Evolutionary conservation across 2,888 invertebrate species (phyloP), one percentile per base, ranked within the genome.

Genomic region (Torymus aiolomorphi): DNA sequence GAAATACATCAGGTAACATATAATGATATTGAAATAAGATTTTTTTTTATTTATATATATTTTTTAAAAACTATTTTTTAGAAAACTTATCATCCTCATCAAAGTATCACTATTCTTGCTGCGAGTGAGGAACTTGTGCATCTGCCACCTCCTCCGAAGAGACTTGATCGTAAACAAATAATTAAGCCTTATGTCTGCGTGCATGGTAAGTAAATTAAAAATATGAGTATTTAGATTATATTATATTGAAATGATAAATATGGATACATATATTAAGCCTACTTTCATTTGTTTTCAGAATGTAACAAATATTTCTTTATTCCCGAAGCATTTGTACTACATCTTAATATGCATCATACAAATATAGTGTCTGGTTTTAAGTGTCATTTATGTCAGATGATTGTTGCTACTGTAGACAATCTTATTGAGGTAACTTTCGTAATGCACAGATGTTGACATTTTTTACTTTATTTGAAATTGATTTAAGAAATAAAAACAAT

Each of bases 1-100:
- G 91, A 92, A 18, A 90, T 93, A 5, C 95, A 95, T 88, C 92
- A 93, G 86, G 91, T 90, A 84, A 80, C 78, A 49, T 78, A 77
- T 24, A 82, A 51, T 72, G 0, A 83, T 80, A 78, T 63, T 20
- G 20, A 62, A 70, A 42, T 56, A 13, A n/a, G 56, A n/a, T n/a
- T 49, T 73, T 54, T 13, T 56, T 63, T 63, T n/a, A 16, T 75
- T 31, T 18, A 73, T 42, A 59, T 69, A 63, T 18, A 59, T 73
- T 18, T 49, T 73, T 18, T 49, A 70, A n/a, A 42, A 14, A 56
- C 57, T 82, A 56, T 13, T 62, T 80, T 82, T 12, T 67, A 88
- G 87, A 81, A 84, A 31, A 71, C 63, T 14, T 76, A 70, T 54
- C 88, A 88, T 69, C 82, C 83, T 81, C 4, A 82, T 80, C 1